phyloP scores from a whole-genome alignment of 2,888 invertebrate genomes.

The Papilio protenor region DNA sequence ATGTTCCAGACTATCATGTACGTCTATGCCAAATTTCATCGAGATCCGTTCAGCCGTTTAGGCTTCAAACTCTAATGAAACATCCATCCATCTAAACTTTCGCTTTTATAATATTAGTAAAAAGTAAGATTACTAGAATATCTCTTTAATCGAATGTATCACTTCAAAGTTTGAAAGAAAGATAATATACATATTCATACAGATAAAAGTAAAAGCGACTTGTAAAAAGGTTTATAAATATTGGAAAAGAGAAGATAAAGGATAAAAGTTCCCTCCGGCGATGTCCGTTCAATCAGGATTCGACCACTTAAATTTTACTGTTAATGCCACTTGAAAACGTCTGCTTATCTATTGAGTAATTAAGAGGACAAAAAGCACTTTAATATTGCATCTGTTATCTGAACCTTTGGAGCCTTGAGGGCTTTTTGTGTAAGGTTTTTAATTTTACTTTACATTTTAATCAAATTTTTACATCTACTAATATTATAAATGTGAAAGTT shows the following conservation, averaged over 20 bases:
- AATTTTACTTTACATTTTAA: not conserved
- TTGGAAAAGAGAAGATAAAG: slow-evolving; percentile 9
- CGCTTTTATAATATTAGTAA: too few species aligned
- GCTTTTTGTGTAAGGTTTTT: not conserved
- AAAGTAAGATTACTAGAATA: too few species aligned
- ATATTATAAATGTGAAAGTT: too few species aligned
- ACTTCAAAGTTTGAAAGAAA: too few species aligned
- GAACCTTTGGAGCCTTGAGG: not conserved
- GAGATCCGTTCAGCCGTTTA: too few species aligned
- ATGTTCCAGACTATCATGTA: too few species aligned
- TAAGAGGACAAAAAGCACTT: slow-evolving; percentile 27
- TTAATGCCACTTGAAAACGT: slow-evolving; percentile 17
- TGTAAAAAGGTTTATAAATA: not conserved
- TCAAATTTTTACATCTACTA: not conserved
- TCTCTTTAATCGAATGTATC: too few species aligned
- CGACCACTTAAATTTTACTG: slow-evolving; percentile 29
- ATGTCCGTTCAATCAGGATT: slow-evolving; percentile 18
- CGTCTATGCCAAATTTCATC: too few species aligned
- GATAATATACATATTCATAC: too few species aligned
- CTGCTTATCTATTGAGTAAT: slow-evolving; percentile 30
- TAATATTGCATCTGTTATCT: slow-evolving; percentile 16
- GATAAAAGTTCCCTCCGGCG: slow-evolving; percentile 12
- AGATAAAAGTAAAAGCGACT: not conserved
- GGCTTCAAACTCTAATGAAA: too few species aligned
- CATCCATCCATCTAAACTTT: too few species aligned